Conservation (phyloP, 1,140 invertebrate species). For the Plectrocnemia conspersa region DNA sequence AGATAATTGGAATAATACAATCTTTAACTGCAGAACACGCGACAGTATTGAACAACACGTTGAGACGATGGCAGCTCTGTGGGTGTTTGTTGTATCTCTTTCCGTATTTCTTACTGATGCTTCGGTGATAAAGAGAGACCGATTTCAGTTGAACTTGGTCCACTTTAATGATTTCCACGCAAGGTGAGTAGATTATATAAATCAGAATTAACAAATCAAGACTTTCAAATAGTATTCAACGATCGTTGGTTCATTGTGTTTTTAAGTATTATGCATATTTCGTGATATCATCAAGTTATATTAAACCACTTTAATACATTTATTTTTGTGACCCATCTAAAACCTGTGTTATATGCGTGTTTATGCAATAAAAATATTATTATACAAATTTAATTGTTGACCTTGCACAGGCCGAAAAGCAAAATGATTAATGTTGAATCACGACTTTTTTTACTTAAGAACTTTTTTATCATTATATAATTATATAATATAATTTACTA, state of each 20-base stretch:
- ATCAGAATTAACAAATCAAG: neutral
- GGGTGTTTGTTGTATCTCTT: too few relatives aligned
- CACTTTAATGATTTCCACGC: slow-evolving; percentile 82
- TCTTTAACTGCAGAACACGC: too few relatives aligned
- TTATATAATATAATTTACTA: too few relatives aligned
- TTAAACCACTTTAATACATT: neutral
- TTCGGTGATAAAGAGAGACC: slow-evolving; percentile 36
- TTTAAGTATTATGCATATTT: neutral
- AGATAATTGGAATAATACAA: too few relatives aligned
- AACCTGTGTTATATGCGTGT: neutral
- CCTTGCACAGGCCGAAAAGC: too few relatives aligned
- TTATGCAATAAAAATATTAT: neutral
- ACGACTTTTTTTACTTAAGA: too few relatives aligned
- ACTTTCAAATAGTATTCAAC: slow-evolving; percentile 11
- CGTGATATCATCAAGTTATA: neutral
- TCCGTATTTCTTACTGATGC: too few relatives aligned
- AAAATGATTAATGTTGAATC: too few relatives aligned
- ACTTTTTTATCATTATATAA: too few relatives aligned
- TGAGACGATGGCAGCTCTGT: too few relatives aligned
- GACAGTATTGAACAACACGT: too few relatives aligned
- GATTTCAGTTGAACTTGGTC: slow-evolving; percentile 66
- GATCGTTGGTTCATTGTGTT: neutral
- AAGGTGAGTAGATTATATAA: slow-evolving; percentile 50
- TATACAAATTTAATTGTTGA: too few relatives aligned
- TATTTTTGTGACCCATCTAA: neutral